A percentile compares a stretch with the other conserved stretches of the same genome.
These are phyloP conservation scores for Temnothorax longispinosus DNA, from an alignment of 1,140 invertebrate species.

Conservation along the genomic window DNA sequence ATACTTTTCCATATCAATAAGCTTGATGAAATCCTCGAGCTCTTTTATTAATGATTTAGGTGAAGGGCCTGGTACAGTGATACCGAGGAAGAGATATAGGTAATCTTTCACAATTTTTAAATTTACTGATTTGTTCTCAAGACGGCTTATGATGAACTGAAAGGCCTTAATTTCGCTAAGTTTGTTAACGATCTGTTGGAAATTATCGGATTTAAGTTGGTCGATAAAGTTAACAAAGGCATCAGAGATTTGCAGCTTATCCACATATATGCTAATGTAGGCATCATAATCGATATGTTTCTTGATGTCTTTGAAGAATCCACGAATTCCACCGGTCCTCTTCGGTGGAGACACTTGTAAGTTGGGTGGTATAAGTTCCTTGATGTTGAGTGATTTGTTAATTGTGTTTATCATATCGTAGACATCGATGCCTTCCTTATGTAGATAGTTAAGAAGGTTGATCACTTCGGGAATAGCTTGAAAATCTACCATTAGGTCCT, in stretches of 20 bases:
- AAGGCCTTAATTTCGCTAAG: constrained; percentile 10
- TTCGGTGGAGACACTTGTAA: accelerated
- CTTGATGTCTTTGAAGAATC: constrained; percentile 62
- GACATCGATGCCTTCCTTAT: constrained; percentile 61
- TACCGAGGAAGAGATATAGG: constrained; percentile 37
- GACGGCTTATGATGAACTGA: background rate
- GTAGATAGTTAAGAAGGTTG: constrained; percentile 52
- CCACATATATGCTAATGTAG: constrained; percentile 58
- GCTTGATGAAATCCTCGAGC: constrained; percentile 56
- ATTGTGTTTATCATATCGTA: constrained; percentile 45
- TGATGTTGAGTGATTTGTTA: constrained; percentile 51
- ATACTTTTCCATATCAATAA: constrained; percentile 65
- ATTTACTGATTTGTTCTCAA: constrained; percentile 10
- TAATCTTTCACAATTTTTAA: constrained; percentile 32
- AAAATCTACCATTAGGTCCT: constrained; percentile 34
- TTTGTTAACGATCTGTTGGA: constrained; percentile 57
- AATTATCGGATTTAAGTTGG: constrained; percentile 43
- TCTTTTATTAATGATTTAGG: constrained; percentile 20
- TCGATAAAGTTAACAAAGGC: constrained; percentile 56
- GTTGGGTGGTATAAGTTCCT: constrained; percentile 21
- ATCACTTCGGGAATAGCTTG: constrained; percentile 61
- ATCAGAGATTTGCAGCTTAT: constrained; percentile 62
- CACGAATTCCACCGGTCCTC: constrained; percentile 63
- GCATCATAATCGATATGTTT: constrained; percentile 31
- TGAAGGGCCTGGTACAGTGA: background rate